Evolutionary conservation across 1,140 invertebrate species (phyloP).

Genomic region (Bombus superbus): DNA sequence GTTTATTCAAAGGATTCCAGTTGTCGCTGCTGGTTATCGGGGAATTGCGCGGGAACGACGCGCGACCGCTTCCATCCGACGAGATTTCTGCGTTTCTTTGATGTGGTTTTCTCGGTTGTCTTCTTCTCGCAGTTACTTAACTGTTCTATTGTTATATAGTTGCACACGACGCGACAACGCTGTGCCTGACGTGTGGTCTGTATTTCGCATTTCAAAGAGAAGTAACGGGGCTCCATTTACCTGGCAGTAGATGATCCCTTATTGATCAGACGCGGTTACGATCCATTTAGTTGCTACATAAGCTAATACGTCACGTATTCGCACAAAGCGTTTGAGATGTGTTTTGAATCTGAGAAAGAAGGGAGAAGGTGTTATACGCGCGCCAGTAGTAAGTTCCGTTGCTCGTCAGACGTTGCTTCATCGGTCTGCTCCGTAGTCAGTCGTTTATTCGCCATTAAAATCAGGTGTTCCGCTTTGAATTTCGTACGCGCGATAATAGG

Average conservation of each 20-base stretch:
- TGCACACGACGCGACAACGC: not conserved
- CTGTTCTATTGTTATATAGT: no score
- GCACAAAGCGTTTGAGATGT: not conserved
- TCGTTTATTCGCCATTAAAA: no score
- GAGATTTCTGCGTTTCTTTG: slow-evolving; percentile 4
- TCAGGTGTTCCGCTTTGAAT: not conserved
- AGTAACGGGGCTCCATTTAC: not conserved
- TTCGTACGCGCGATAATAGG: not conserved
- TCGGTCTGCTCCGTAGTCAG: no score
- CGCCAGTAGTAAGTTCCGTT: no score
- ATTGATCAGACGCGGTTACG: not conserved
- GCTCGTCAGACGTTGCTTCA: no score
- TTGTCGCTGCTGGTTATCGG: not conserved
- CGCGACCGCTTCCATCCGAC: not conserved
- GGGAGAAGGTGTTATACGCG: no score
- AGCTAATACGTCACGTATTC: not conserved
- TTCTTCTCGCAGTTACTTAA: not conserved
- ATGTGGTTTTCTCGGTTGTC: not conserved
- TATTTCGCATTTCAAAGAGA: not conserved
- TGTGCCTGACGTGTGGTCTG: not conserved
- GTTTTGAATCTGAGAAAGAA: not conserved
- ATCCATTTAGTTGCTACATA: not conserved
- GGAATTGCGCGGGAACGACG: slow-evolving; percentile 8
- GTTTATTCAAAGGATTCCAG: slow-evolving; percentile 6
- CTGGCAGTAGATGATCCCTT: not conserved